Evolutionary conservation across 2,113 vertebrate species (phyloP).

Genomic region (Conger conger): DNA sequence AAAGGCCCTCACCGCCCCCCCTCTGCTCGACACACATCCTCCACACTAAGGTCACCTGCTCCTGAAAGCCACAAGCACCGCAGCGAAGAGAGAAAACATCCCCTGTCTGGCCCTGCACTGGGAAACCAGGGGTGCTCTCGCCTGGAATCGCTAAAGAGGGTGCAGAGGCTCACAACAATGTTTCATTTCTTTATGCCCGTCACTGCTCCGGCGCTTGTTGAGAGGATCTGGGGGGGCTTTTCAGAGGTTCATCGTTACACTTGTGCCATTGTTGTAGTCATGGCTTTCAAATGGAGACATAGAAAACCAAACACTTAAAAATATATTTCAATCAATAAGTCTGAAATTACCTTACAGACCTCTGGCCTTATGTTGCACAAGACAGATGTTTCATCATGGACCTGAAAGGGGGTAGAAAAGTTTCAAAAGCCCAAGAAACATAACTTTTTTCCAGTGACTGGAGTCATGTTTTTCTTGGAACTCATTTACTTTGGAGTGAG

Average conservation of each 20-base stretch:
- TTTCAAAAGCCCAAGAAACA: no score
- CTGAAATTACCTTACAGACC: no score
- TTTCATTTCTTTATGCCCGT: not conserved
- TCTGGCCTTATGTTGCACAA: no score
- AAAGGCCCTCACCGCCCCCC: not conserved
- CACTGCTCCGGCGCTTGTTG: not conserved
- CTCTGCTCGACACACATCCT: not conserved
- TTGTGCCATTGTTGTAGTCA: not conserved
- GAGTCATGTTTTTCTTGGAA: no score
- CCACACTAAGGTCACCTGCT: constrained; percentile 22
- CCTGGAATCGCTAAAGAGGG: not conserved
- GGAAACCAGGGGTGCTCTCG: not conserved
- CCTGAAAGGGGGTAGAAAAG: no score
- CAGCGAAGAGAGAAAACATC: not conserved
- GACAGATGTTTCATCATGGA: no score
- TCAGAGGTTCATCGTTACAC: not conserved
- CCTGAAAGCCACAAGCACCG: constrained; percentile 5
- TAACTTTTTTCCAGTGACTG: no score
- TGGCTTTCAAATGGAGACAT: no score
- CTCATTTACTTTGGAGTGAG: no score
- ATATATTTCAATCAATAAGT: no score
- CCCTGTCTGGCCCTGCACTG: not conserved
- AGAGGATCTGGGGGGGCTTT: not conserved
- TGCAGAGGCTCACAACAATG: not conserved
- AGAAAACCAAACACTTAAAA: no score